Conservation (phyloP, 2,888 invertebrate genomes). For the Ochropleura leucogaster region DNA sequence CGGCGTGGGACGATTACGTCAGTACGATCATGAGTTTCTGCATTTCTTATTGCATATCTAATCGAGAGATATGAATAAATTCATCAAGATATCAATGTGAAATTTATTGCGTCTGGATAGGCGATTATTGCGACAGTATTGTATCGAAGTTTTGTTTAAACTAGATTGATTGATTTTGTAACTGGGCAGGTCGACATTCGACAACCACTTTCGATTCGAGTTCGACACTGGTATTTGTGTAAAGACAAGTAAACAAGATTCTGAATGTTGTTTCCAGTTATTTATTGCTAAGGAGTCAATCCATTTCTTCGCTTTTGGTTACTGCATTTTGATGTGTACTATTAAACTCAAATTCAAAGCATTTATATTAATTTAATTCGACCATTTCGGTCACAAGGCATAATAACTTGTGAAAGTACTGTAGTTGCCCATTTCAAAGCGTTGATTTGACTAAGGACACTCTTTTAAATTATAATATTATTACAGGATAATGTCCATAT, state of each 20-base stretch:
- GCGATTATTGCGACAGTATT: constrained; percentile 72
- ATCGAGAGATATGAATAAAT: constrained; percentile 80
- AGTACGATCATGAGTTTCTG: constrained; percentile 77
- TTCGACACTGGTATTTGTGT: constrained; percentile 46
- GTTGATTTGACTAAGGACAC: too few species aligned
- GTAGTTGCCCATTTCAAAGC: too few species aligned
- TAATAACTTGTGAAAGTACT: too few species aligned
- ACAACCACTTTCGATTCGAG: constrained; percentile 48
- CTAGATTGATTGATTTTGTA: constrained; percentile 67
- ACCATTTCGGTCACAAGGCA: too few species aligned
- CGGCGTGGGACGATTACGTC: constrained; percentile 78
- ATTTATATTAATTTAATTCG: too few species aligned
- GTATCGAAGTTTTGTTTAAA: constrained; percentile 55
- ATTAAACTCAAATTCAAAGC: too few species aligned
- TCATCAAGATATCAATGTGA: constrained; percentile 77
- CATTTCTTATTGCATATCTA: constrained; percentile 80
- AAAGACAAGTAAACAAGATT: constrained; percentile 46
- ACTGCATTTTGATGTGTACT: background rate
- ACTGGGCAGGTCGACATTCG: constrained; percentile 28
- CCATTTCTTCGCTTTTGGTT: constrained; percentile 20
- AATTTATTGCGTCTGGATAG: constrained; percentile 74
- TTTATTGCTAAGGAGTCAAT: constrained; percentile 15
- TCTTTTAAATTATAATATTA: too few species aligned
- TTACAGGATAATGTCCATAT: too few species aligned
- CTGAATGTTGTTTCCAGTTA: constrained; percentile 22